Evolutionary conservation across 2,113 vertebrate species (phyloP), one percentile per base, ranked within the genome.

Genomic region (Eurystomus gularis): DNA sequence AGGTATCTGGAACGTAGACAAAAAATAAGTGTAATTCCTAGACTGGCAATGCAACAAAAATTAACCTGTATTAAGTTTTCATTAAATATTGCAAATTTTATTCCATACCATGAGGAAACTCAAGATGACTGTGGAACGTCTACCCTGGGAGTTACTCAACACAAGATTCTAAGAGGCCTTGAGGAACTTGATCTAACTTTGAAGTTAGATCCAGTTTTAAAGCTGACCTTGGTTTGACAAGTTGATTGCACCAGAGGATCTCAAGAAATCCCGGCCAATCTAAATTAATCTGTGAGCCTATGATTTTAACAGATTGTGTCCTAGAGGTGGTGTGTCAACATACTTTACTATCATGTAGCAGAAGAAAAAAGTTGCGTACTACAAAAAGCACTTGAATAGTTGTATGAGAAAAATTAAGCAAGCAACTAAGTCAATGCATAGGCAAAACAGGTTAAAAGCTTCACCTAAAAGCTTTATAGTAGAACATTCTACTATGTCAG

Each of bases 121-220:
- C 48, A 49, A 35, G 10, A 1, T 46, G 14, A 39, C 10, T 60
- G 23, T 55, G 42, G 37, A 84, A 71, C 0, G 0, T 49, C 18
- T 15, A 16, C 42, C 15, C 40, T 57, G 29, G 24, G 21, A 77
- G 18, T 6, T 40, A 69, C 35, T 26, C 16, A 48, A 76, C 91
- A 42, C 0, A 18, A 11, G 11, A 51, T 51, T 87, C 2, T 9
- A 51, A 90, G 75, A 88, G 19, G 16, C 4, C 42, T 26, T 31
- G 19, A 86, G 29, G 33, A 66, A 71, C 16, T 10, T 46, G 18
- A 66, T 77, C 7, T 81, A 73, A 80, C 20, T 72, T 88, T 64
- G 13, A 85, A 68, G 11, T 25, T 49, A 33, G 4, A 13, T 26
- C 4, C 80, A 40, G 62, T 25, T 70, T 86, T 78, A 81, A 84